phyloP scores from a whole-genome alignment of 2,113 vertebrate species.

The Oceanodroma tethys region DNA sequence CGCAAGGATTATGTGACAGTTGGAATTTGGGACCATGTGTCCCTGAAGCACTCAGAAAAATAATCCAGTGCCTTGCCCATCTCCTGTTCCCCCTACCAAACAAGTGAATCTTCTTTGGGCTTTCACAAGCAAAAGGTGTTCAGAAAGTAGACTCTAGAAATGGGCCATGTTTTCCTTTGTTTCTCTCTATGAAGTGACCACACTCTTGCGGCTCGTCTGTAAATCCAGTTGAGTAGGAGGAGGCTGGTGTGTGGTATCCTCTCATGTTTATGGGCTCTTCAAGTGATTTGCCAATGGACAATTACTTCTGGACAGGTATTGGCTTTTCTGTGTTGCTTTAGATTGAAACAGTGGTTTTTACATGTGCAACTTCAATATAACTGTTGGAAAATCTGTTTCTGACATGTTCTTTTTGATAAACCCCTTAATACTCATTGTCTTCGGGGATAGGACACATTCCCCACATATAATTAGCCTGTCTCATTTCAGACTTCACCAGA shows the following conservation, averaged over 20 bases:
- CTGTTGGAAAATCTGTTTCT: constrained; percentile 29
- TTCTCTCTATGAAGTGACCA: background rate
- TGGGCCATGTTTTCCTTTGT: background rate
- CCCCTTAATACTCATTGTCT: constrained; percentile 9
- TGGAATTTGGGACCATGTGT: background rate
- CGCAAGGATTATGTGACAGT: background rate
- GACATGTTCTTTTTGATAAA: constrained; percentile 27
- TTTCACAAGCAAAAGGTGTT: background rate
- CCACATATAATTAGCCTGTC: constrained; percentile 59
- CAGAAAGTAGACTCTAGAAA: background rate
- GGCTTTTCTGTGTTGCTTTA: background rate
- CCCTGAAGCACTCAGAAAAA: background rate
- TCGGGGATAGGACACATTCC: background rate
- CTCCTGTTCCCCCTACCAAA: background rate
- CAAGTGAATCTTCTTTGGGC: background rate
- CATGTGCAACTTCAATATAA: background rate
- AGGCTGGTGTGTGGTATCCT: background rate
- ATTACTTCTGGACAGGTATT: background rate
- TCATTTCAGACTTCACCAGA: constrained; percentile 26
- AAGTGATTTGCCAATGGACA: background rate
- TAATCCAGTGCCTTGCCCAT: background rate
- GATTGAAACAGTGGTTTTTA: background rate
- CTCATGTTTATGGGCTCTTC: background rate
- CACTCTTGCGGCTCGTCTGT: background rate
- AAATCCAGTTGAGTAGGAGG: background rate